Evolutionary conservation across 2,113 vertebrate species (phyloP).

Genomic region (Gorilla gorilla): DNA sequence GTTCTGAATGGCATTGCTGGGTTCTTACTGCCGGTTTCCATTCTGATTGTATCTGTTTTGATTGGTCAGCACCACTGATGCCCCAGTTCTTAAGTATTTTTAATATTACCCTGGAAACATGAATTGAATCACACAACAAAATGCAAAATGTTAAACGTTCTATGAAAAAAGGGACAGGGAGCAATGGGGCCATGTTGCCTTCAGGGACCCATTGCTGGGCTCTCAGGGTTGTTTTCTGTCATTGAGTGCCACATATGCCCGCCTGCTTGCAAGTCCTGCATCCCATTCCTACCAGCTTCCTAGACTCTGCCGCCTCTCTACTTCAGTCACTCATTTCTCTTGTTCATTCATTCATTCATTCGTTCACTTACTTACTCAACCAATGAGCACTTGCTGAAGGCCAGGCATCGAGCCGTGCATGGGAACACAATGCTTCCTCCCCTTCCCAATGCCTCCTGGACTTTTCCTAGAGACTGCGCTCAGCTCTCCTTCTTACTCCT

Average conservation of each 20-base stretch:
- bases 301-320: background rate
- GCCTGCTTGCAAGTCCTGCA: background rate
- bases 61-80: rapidly evolving
- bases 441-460: background rate
- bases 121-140: background rate
- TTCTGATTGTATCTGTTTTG: background rate
- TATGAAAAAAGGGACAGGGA: background rate
- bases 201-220: background rate
- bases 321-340: background rate
- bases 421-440: background rate
- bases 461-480: background rate
- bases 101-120: background rate
- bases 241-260: background rate
- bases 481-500: background rate
- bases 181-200: background rate
- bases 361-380: background rate
- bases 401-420: rapidly evolving
- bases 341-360: background rate
- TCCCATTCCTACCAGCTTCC: background rate
- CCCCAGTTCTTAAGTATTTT: background rate
- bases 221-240: rapidly evolving
- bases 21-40: rapidly evolving
- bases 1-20: background rate
- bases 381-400: background rate
- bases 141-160: background rate